phyloP scores from a whole-genome alignment of 2,888 invertebrate species.

The Caenorhabditis imperialis region DNA sequence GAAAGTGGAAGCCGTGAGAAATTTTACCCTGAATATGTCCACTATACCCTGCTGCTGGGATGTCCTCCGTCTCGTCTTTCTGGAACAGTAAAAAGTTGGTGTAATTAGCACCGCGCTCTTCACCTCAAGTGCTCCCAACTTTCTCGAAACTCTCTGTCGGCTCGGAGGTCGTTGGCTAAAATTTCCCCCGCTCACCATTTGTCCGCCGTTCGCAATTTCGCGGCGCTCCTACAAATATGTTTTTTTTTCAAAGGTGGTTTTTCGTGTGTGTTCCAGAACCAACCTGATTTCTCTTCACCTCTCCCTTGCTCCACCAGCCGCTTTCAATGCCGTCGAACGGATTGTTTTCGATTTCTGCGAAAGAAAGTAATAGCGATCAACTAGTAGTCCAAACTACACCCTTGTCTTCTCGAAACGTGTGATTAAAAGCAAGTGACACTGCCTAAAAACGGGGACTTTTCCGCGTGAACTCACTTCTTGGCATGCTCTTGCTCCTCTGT shows the following conservation, averaged over 20 bases:
- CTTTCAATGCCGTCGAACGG: slow-evolving; percentile 68
- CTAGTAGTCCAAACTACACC: background rate
- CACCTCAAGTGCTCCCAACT: slow-evolving; percentile 46
- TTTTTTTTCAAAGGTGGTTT: too few species aligned
- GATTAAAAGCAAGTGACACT: slow-evolving; percentile 16
- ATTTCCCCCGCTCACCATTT: slow-evolving; percentile 57
- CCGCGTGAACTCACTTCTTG: slow-evolving; percentile 55
- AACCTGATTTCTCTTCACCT: slow-evolving; percentile 65
- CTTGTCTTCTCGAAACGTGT: background rate
- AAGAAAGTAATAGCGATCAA: background rate
- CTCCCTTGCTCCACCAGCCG: slow-evolving; percentile 69
- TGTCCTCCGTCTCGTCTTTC: slow-evolving; percentile 57
- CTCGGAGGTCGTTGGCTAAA: slow-evolving; percentile 56
- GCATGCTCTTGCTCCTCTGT: slow-evolving; percentile 60
- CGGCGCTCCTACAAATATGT: slow-evolving; percentile 59
- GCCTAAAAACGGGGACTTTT: too few species aligned
- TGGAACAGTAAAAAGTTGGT: slow-evolving; percentile 25
- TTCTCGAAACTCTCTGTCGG: slow-evolving; percentile 47
- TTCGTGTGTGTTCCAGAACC: slow-evolving; percentile 41
- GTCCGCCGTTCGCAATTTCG: slow-evolving; percentile 60
- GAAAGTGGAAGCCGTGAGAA: slow-evolving; percentile 10
- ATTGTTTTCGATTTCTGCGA: slow-evolving; percentile 61
- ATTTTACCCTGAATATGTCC: slow-evolving; percentile 65
- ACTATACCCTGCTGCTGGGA: slow-evolving; percentile 67
- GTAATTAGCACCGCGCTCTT: slow-evolving; percentile 13